A percentile compares a stretch with the other conserved stretches of the same genome.
Conservation (phyloP, 2,888 invertebrate species). For the Euzetes globulus region DNA sequence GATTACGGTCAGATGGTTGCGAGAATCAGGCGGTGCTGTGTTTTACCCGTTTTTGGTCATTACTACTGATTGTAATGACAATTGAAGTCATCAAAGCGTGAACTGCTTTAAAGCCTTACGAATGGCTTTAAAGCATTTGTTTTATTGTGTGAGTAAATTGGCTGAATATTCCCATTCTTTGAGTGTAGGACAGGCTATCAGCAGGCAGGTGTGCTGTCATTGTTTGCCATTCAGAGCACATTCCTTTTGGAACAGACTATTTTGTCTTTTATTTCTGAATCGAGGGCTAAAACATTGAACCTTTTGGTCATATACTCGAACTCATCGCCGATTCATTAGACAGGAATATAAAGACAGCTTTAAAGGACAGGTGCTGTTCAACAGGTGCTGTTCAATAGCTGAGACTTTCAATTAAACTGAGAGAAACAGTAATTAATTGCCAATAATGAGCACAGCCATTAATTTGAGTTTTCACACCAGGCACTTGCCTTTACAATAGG, state of each 20-base stretch:
- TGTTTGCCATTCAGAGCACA: too few species aligned
- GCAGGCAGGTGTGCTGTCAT: too few species aligned
- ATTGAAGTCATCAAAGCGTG: constrained; percentile 14
- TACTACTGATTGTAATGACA: background rate
- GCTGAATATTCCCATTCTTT: background rate
- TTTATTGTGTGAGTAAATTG: background rate
- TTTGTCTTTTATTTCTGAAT: too few species aligned
- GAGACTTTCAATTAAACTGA: background rate
- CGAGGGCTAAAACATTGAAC: too few species aligned
- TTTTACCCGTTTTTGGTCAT: background rate
- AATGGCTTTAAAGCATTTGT: background rate
- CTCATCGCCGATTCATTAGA: too few species aligned
- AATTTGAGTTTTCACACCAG: background rate
- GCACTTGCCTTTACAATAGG: background rate
- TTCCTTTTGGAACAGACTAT: too few species aligned
- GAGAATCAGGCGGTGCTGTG: background rate
- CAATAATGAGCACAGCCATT: background rate
- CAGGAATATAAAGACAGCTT: too few species aligned
- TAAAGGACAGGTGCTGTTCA: background rate
- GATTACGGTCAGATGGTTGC: background rate
- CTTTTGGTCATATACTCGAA: too few species aligned
- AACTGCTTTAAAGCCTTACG: background rate
- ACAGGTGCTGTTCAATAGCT: background rate
- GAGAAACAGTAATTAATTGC: background rate
- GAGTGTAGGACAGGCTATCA: too few species aligned